Percentiles rank a stretch among this genome's conserved stretches.
Conservation (phyloP, 2,797 vertebrate genomes). For the Xiphorhynchus erythropygius region DNA sequence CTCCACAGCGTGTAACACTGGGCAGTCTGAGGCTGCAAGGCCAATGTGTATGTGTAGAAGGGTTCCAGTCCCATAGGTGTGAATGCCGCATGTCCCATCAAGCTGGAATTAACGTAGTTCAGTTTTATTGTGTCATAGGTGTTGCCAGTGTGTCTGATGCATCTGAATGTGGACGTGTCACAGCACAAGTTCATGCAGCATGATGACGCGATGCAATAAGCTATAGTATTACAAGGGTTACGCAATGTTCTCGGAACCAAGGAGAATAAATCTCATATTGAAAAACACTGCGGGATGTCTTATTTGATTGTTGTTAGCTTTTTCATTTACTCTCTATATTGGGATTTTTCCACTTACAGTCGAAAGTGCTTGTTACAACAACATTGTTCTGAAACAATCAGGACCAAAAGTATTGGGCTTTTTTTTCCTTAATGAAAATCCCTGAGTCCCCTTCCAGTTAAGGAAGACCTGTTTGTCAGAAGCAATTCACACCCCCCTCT, state of each 20-base stretch:
- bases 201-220: conserved; percentile 21
- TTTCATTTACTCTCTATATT: not conserved
- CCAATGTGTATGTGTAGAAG: fast-evolving
- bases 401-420: not conserved
- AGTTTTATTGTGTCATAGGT: conserved; percentile 50
- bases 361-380: not conserved
- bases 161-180: conserved; percentile 52
- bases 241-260: conserved; percentile 20
- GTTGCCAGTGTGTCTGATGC: conserved; percentile 55
- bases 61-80: not conserved
- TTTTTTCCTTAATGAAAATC: not conserved
- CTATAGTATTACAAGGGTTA: conserved; percentile 23
- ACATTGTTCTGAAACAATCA: not conserved
- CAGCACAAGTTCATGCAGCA: conserved; percentile 32
- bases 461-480: conserved; percentile 62
- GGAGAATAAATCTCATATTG: not conserved
- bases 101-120: conserved; percentile 30
- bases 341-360: not conserved
- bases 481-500: conserved; percentile 46
- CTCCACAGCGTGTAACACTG: fast-evolving
- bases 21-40: not conserved
- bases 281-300: not conserved
- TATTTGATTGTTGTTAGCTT: not conserved
- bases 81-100: conserved; percentile 13
- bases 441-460: conserved; percentile 12